Evolutionary conservation across 2,888 invertebrate genomes (phyloP), one percentile per base, ranked within the genome.

Genomic region (Clunio marinus): DNA sequence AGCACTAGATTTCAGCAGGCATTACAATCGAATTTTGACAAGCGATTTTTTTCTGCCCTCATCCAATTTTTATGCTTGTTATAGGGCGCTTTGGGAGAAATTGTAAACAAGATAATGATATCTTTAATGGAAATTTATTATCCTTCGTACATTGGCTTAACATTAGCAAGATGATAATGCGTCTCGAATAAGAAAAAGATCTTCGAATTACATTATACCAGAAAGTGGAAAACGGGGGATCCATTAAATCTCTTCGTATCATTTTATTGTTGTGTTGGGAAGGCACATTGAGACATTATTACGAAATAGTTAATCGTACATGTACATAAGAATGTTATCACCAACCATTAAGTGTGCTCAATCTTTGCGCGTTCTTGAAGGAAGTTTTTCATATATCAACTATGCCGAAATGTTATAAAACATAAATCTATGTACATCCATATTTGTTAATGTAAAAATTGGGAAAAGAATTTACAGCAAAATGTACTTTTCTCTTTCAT

Each of bases 21-120:
- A 46, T 63, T 62, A 62, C 62, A 62, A 62, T 62, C 62, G 62
- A 37, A 62, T 41, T 63, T 63, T 63, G 45, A 46, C 46, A 46
- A 63, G 41, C 46, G 15, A 57, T 57, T 57, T 15, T 27, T 57
- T 7, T 32, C 15, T 37, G 8, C n/a, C 27, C 13, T 60, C 37
- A 5, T n/a, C n/a, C n/a, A n/a, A n/a, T n/a, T n/a, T n/a, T 60
- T 24, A 22, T 60, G 37, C 24, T 37, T 25, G 27, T n/a, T 32
- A 24, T 13, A 32, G 35, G 7, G 17, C 32, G 60, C 60, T 37
- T 10, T 4, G 57, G 57, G 32, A 35, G 59, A 35, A 55, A 66
- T 66, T 55, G 66, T 66, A 66, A 66, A 66, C 66, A 66, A 28
- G 66, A 66, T 66, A 66, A 66, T 66, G 66, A 66, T 66, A 66